Evolutionary conservation across 92 coral and sea anemone species (phyloP), one percentile per base, ranked within the genome.

Genomic region (Metridium senile): DNA sequence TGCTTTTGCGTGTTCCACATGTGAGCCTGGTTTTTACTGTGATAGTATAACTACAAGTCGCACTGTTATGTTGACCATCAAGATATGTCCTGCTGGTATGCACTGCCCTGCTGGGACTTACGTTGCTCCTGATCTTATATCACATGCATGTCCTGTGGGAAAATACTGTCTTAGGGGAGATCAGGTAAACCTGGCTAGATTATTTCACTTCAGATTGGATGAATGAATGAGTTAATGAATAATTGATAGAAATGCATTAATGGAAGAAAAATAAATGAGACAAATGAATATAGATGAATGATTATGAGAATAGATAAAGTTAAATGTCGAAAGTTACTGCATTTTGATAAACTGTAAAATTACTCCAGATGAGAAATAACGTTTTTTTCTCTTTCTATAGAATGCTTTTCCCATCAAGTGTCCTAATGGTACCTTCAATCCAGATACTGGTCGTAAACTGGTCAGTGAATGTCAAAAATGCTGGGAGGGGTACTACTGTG

Each of bases 11-110:
- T 96, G 99, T 65, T 73, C 86, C 20, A 85, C 79, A 16, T 96
- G 99, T 51, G 87, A 92, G 65, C 88, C 93, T 47, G 99, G 99
- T 1, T 93, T 74, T 76, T 96, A 96, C 85, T 96, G 99, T 66
- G 88, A 85, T 26, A 89, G 93, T 63, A 81, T 85, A 9, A 87
- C 93, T 62, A 96, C 99, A 25, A 96, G 99, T 65, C 91, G 90
- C 25, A 71, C 76, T 46, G 68, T 47, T 43, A 96, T 96, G 99
- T 54, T 96, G 66, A 81, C 53, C 56, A 70, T 63, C 9, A 86
- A 81, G 86, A 88, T 96, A 39, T 96, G 99, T 45, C 99, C 97
- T 27, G 99, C 99, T 67, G 94, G 99, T 54, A 82, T 89, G 82
- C 93, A 89, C 70, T 96, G 99, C 64, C 97, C 97, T 2, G 84